Conservation (phyloP, 2,797 vertebrate genomes). For the Danio albolineatus region DNA sequence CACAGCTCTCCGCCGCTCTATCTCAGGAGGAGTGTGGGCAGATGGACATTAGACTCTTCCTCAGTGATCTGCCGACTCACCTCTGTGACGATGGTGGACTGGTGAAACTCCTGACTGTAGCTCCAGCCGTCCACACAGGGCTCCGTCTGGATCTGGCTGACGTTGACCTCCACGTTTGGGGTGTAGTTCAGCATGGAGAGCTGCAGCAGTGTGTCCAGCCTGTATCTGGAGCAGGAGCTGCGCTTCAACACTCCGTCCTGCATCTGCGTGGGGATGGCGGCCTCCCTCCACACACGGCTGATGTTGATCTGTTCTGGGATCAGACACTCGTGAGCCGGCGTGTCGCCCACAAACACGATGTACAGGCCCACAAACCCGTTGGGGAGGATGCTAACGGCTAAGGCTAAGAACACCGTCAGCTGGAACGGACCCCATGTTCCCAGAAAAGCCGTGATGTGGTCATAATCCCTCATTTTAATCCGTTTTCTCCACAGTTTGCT, state of each 20-base stretch:
- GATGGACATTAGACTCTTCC: neutral
- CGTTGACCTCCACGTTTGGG: neutral
- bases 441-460: constrained; percentile 79
- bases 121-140: neutral
- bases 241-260: constrained; percentile 54
- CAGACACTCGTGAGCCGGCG: constrained; percentile 81
- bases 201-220: neutral
- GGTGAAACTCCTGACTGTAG: neutral
- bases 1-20: neutral
- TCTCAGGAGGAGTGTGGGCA: neutral
- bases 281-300: constrained; percentile 81
- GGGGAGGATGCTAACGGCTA: constrained; percentile 86
- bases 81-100: neutral
- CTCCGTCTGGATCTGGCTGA: neutral
- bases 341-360: constrained; percentile 79
- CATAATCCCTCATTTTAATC: constrained; percentile 77
- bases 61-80: neutral
- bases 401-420: constrained; percentile 80
- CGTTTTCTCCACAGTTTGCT: neutral
- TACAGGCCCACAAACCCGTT: constrained; percentile 85
- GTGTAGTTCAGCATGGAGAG: neutral
- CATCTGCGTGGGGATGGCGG: constrained; percentile 77
- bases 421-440: constrained; percentile 86
- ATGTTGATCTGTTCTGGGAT: constrained; percentile 79
- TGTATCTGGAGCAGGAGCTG: constrained; percentile 18